These are phyloP conservation scores for Phyllostomus hastatus DNA, from an alignment of 2,113 vertebrate genomes.

Conservation along the genomic window DNA sequence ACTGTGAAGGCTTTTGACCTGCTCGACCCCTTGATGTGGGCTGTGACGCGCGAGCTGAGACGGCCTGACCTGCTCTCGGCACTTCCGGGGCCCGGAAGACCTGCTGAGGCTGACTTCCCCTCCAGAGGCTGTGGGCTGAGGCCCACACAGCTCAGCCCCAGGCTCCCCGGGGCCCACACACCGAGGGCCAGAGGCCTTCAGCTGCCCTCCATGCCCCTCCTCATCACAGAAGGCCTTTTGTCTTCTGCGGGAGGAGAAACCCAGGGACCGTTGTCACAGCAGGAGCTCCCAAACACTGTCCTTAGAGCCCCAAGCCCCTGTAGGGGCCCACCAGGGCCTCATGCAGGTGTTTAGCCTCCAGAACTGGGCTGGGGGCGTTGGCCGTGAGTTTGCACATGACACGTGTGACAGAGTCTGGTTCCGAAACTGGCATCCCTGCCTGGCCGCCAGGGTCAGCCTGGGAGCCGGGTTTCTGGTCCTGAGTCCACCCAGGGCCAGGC, in stretches of 20 bases:
- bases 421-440: background rate
- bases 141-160: background rate
- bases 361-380: background rate
- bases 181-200: accelerated
- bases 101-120: conserved; percentile 47
- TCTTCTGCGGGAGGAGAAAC: background rate
- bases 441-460: background rate
- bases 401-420: background rate
- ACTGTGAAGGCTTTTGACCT: background rate
- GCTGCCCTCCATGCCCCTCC: background rate
- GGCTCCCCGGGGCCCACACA: background rate
- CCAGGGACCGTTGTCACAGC: background rate
- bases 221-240: background rate
- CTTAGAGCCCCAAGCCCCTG: background rate
- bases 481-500: background rate
- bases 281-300: background rate
- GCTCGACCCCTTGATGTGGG: conserved; percentile 61
- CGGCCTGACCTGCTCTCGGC: conserved; percentile 30
- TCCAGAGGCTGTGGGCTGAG: conserved; percentile 39
- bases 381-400: background rate
- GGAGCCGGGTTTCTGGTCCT: background rate
- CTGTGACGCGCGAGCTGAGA: conserved; percentile 5
- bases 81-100: conserved; percentile 61
- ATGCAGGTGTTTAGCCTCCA: accelerated
- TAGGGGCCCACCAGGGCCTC: background rate